Evolutionary conservation across 2,797 vertebrate genomes (phyloP), one percentile per base, ranked within the genome.

Genomic region (Pygocentrus nattereri): DNA sequence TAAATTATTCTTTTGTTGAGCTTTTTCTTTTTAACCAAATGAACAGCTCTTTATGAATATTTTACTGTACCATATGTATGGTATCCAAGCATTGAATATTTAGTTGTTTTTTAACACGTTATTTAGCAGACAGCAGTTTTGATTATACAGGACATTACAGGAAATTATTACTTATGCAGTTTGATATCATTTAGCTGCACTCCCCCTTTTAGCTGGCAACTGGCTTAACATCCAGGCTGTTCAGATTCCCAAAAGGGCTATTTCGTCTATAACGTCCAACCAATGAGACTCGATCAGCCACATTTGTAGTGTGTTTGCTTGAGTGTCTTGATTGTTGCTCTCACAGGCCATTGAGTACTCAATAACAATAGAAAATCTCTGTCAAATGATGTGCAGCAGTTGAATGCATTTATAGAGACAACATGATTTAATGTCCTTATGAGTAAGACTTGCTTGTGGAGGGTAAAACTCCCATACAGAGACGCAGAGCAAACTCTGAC

Each of bases 131-230:
- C 12, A 4, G 1, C 41, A 16, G 44, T 65, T 25, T 23, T 65
- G 5, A 34, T 65, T 65, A 65, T 76, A 52, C 21, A 34, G 27
- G n/a, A 67, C 12, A 54, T 67, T 76, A 52, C 21, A 34, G 27
- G n/a, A 67, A 12, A 54, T 67, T 3, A 65, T 52, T 76, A 31
- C 12, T 30, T n/a, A 34, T 1, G 61, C 61, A 38, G 16, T 50
- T 18, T 50, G 23, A 74, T 59, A 30, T 47, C 56, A 5, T 50
- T 44, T 10, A 44, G 10, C 41, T 44, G 41, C 12, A 10, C 8
- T 41, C 11, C 10, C 10, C 41, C 8, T 11, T 44, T 44, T 12
- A 44, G 41, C 41, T 44, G 10, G 41, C 41, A 44, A 19, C n/a
- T 23, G n/a, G 4, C n/a, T 27, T n/a, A 25, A 25, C 58, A 59